Base-by-base conservation (phyloP, 2,113 vertebrate genomes). In the Cinclus mexicanus region DNA sequence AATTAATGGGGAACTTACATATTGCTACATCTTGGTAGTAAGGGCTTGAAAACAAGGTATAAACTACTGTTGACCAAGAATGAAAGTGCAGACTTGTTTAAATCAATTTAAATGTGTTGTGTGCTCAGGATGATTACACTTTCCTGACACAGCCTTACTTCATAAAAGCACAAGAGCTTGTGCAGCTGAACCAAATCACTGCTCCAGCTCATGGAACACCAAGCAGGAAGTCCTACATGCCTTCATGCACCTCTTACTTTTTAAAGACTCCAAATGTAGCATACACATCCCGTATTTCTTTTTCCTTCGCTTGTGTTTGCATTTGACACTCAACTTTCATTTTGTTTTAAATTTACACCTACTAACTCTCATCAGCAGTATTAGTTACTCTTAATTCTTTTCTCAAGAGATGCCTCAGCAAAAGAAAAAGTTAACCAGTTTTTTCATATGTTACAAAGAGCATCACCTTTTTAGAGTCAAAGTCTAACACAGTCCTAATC, bases 261-360 rank as follows among this genome's bases (percentile, higher is more conserved):
- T n/a, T 16, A 76, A 68, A 82, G 35, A 13, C 23, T 80, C 29
- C 57, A 83, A 53, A 88, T 3, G 11, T 8, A 63, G 9, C 10
- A 41, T 1, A 4, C 3, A 15, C 6, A 19, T 0, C 1, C 17
- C 22, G 26, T 6, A 21, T 20, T 63, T 57, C 6, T n/a, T 56
- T 49, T 33, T 70, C 4, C 21, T 76, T 71, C 0, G 0, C 0
- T 0, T 4, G 4, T 20, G 41, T 52, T 50, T 83, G 33, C 7
- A 26, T 60, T 76, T 72, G 39, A 85, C 53, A 50, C 6, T 17
- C 31, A 18, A 26, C 33, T 70, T 65, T 25, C 2, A 1, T 79
- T 79, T 42, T 55, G 7, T n/a, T 24, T 68, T 15, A 52, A 76
- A 37, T 49, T 83, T 79, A 65, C 35, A 69, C 33, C 28, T 46